Evolutionary conservation across 2,113 vertebrate genomes (phyloP), one percentile per base, ranked within the genome.

Genomic region (Antechinus flavipes): DNA sequence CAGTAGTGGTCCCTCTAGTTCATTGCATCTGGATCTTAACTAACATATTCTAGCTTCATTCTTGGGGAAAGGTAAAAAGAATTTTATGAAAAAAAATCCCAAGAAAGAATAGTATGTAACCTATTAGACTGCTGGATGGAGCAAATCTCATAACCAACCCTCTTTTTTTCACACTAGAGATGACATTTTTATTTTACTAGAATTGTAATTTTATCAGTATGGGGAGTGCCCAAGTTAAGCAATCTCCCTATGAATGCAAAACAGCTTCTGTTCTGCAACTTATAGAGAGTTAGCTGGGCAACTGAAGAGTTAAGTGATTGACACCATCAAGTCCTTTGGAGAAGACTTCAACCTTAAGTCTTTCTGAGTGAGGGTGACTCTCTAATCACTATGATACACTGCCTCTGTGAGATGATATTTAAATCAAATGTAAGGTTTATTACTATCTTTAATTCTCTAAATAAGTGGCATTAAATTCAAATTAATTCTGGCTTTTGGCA

Each of bases 21-120:
- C 24, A 8, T 27, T 10, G 93, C 7, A 10, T 4, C 52, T 94
- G 92, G 46, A 90, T 91, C 89, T 90, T 35, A 95, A 90, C 25
- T 92, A 84, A 84, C 8, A 91, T 93, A 95, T 90, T 93, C n/a
- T 89, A 52, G 27, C 35, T 93, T 26, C 0, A 4, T 90, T 52
- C 53, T 95, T 95, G 30, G 89, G n/a, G 89, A 50, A 95, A 95
- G 35, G 27, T 11, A 54, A 97, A 61, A 8, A 6, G 92, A 94
- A 84, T 89, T 90, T 61, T 95, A 61, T 54, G 49, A 46, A n/a
- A 89, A 93, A 91, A 61, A 93, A 25, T 3, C 76, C 84, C 24
- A 76, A 96, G 91, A 96, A 49, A 92, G 25, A 89, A 22, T 12
- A 90, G 47, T 90, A 90, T 92, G 95, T 47, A 5, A 97, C 30